Evolutionary conservation across 2,797 vertebrate species (phyloP).

Genomic region (Vultur gryphus): DNA sequence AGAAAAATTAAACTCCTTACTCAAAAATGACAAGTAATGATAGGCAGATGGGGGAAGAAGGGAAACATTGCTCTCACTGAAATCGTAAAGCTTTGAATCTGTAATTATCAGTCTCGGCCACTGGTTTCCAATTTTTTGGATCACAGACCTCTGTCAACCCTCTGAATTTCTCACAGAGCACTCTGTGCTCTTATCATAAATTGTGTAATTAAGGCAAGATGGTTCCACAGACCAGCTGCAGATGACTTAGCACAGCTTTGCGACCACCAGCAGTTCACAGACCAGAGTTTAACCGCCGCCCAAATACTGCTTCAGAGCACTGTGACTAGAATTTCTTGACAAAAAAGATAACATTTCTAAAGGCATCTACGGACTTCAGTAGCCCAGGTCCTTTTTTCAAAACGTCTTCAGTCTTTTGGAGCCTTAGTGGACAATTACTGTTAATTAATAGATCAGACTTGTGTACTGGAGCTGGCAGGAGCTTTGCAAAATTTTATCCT

Average conservation of each 20-base stretch:
- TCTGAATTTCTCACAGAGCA: constrained; percentile 53
- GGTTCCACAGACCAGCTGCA: constrained; percentile 46
- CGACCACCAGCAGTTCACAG: constrained; percentile 46
- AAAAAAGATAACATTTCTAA: not conserved
- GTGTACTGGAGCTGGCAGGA: not conserved
- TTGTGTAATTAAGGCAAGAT: constrained; percentile 63
- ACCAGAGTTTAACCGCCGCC: not conserved
- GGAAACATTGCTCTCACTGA: constrained; percentile 31
- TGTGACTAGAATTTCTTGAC: not conserved
- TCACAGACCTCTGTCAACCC: constrained; percentile 59
- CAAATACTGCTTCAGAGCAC: not conserved
- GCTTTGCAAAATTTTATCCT: not conserved
- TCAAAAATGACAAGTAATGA: constrained; percentile 51
- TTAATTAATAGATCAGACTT: not conserved
- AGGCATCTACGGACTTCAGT: not conserved
- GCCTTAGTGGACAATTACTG: not conserved
- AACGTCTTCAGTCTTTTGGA: not conserved
- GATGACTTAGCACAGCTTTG: constrained; percentile 19
- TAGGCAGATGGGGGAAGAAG: constrained; percentile 49
- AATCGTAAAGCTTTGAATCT: constrained; percentile 47
- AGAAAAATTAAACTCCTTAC: constrained; percentile 41
- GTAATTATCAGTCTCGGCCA: constrained; percentile 39
- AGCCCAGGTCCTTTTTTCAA: not conserved
- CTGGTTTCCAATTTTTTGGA: constrained; percentile 66
- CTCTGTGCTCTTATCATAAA: constrained; percentile 57